Evolutionary conservation across 1,140 invertebrate genomes (phyloP).

Genomic region (Venturia canescens): DNA sequence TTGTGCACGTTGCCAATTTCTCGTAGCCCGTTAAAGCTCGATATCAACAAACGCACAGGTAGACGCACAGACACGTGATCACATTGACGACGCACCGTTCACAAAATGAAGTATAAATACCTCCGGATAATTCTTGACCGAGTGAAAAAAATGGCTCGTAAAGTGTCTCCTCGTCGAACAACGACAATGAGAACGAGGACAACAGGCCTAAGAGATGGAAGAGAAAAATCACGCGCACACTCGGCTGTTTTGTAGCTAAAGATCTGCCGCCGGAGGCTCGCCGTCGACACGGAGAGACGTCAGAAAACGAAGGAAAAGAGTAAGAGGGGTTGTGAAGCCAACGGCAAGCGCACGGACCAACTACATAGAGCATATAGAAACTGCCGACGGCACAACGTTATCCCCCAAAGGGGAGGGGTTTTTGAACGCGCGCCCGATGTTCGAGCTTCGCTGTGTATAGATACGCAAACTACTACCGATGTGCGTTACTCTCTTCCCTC

Average conservation of each 20-base stretch:
- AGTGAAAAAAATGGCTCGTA: slow-evolving; percentile 13
- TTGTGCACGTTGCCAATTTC: too few species aligned
- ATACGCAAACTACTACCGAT: background rate
- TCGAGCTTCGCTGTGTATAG: slow-evolving; percentile 40
- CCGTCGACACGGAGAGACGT: slow-evolving; percentile 57
- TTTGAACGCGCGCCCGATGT: slow-evolving; percentile 12
- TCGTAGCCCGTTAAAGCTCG: too few species aligned
- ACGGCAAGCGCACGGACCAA: background rate
- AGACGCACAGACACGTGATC: too few species aligned
- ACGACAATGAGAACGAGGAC: slow-evolving; percentile 18
- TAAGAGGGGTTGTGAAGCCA: slow-evolving; percentile 31
- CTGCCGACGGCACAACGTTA: slow-evolving; percentile 20
- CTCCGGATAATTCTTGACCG: background rate
- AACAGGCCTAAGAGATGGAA: slow-evolving; percentile 32
- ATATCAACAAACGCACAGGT: too few species aligned
- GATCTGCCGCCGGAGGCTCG: slow-evolving; percentile 55
- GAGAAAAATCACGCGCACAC: slow-evolving; percentile 52
- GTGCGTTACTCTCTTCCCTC: background rate
- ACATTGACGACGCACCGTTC: too few species aligned
- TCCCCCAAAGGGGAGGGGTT: slow-evolving; percentile 37
- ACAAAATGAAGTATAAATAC: slow-evolving; percentile 21
- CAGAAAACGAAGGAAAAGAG: slow-evolving; percentile 32
- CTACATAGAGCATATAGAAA: background rate
- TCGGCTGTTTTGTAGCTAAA: slow-evolving; percentile 53
- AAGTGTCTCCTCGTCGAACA: slow-evolving; percentile 29